A percentile compares a stretch with the other conserved stretches of the same genome.
Conservation (phyloP, 2,888 invertebrate species). For the Xylocampa areola region DNA sequence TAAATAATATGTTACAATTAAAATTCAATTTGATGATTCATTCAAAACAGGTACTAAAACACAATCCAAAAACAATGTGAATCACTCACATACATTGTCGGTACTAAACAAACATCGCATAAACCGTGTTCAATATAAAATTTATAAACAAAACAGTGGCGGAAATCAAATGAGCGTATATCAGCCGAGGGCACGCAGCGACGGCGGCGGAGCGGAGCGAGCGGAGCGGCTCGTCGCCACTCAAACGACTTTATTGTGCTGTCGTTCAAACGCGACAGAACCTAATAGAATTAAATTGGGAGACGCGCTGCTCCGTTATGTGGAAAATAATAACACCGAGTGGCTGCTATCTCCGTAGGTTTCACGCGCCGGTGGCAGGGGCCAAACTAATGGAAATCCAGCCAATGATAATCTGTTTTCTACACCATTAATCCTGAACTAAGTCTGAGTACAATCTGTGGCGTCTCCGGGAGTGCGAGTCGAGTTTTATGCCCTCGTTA, state of each 20-base stretch:
- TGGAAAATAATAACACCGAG: slow-evolving; percentile 89
- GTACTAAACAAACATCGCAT: slow-evolving; percentile 43
- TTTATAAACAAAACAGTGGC: slow-evolving; percentile 65
- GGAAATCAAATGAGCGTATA: slow-evolving; percentile 73
- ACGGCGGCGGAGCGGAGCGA: slow-evolving; percentile 46
- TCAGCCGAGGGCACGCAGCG: slow-evolving; percentile 66
- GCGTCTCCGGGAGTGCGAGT: slow-evolving; percentile 85
- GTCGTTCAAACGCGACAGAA: slow-evolving; percentile 88
- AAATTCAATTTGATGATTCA: neutral
- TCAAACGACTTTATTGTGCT: slow-evolving; percentile 86
- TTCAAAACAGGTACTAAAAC: slow-evolving; percentile 4
- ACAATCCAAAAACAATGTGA: slow-evolving; percentile 45
- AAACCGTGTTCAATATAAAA: slow-evolving; percentile 55
- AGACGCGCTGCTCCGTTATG: slow-evolving; percentile 86
- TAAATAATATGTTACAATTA: no score
- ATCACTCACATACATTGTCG: slow-evolving; percentile 45
- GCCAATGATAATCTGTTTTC: slow-evolving; percentile 91
- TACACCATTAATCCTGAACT: slow-evolving; percentile 90
- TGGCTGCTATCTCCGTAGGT: slow-evolving; percentile 84
- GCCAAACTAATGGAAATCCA: slow-evolving; percentile 87
- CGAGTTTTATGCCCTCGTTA: slow-evolving; percentile 89
- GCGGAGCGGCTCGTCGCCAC: slow-evolving; percentile 68
- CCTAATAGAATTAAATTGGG: slow-evolving; percentile 89
- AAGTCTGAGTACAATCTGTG: slow-evolving; percentile 89
- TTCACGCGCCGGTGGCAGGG: slow-evolving; percentile 89